These are phyloP conservation scores for Lycorma delicatula DNA, from an alignment of 1,140 invertebrate species.

Conservation along the genomic window DNA sequence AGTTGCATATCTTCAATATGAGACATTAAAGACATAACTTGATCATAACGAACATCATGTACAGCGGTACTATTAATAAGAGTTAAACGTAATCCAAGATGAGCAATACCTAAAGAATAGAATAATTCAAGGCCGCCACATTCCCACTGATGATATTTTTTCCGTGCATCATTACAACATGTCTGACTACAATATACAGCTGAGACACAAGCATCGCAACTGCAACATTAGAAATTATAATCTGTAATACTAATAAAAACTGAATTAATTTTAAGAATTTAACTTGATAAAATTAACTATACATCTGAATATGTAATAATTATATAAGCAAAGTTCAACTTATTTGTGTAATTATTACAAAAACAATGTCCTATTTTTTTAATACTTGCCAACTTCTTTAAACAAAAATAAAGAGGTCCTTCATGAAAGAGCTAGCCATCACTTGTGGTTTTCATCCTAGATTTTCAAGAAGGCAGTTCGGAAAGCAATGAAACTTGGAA, in stretches of 20 bases:
- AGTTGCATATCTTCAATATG: slow-evolving; percentile 49
- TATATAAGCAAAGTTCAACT: too few relatives aligned
- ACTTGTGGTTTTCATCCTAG: too few relatives aligned
- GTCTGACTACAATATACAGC: slow-evolving; percentile 54
- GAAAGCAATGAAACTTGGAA: too few relatives aligned
- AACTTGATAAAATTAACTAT: too few relatives aligned
- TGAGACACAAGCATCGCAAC: slow-evolving; percentile 53
- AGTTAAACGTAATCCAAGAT: slow-evolving; percentile 59
- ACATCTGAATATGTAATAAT: too few relatives aligned
- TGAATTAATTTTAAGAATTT: too few relatives aligned
- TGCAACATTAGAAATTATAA: slow-evolving; percentile 32
- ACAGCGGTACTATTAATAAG: slow-evolving; percentile 34
- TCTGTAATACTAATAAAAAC: slow-evolving; percentile 17
- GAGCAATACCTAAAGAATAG: slow-evolving; percentile 62
- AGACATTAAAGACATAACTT: slow-evolving; percentile 51
- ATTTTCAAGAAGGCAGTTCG: too few relatives aligned
- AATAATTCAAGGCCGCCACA: slow-evolving; percentile 55
- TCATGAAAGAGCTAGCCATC: too few relatives aligned
- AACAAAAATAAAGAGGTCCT: too few relatives aligned
- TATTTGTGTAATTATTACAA: too few relatives aligned
- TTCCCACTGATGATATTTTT: slow-evolving; percentile 61
- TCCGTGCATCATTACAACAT: slow-evolving; percentile 51
- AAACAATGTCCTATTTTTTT: too few relatives aligned
- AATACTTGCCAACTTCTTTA: too few relatives aligned
- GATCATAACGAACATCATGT: slow-evolving; percentile 13